phyloP scores from a whole-genome alignment of 2,113 vertebrate species.

The Pollimyrus isidori region DNA sequence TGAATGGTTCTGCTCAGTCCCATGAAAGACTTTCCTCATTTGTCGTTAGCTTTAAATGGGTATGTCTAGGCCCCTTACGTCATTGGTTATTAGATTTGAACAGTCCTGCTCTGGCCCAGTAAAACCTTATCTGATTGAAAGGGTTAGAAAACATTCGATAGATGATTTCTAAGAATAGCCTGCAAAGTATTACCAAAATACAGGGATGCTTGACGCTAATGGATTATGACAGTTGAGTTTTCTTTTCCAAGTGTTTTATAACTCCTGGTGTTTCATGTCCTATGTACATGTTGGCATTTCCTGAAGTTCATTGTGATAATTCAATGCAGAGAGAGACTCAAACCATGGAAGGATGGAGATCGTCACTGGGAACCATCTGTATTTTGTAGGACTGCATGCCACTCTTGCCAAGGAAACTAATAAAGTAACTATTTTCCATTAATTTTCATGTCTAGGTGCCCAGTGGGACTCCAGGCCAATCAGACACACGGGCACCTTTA shows the following conservation, averaged over 20 bases:
- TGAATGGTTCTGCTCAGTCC: background rate
- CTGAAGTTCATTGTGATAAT: background rate
- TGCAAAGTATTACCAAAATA: constrained; percentile 1
- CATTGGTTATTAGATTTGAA: background rate
- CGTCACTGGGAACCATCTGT: background rate
- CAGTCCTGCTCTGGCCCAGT: background rate
- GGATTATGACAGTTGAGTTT: background rate
- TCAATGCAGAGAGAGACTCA: background rate
- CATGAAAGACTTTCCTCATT: background rate
- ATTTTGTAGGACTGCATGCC: background rate
- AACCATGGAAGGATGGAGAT: background rate
- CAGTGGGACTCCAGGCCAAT: background rate
- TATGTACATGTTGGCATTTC: background rate
- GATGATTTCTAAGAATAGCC: background rate
- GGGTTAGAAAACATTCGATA: background rate
- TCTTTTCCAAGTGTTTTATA: background rate
- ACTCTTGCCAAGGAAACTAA: background rate
- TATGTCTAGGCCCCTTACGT: background rate
- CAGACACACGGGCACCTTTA: constrained; percentile 31
- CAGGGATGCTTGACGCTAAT: background rate
- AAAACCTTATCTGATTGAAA: background rate
- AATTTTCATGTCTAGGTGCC: background rate
- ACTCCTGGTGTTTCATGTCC: background rate
- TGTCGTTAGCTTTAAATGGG: background rate
- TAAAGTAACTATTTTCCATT: background rate